A percentile compares a stretch with the other conserved stretches of the same genome.
phyloP scores from a whole-genome alignment of 2,888 invertebrate species.

The Crematogaster levior region DNA sequence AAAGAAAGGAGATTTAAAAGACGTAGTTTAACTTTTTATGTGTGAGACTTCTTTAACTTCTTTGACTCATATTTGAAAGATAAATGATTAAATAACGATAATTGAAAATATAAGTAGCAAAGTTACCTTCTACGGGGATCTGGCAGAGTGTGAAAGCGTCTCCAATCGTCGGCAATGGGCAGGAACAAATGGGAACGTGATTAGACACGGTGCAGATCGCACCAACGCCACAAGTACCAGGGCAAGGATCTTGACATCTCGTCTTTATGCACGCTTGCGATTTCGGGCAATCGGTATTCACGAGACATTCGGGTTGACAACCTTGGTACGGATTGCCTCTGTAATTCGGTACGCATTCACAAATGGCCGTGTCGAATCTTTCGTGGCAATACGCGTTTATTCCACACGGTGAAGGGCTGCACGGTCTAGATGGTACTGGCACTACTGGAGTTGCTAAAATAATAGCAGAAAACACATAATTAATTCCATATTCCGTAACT shows the following conservation, averaged over 20 bases:
- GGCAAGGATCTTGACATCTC: slow-evolving; percentile 91
- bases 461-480: slow-evolving; percentile 5
- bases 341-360: slow-evolving; percentile 90
- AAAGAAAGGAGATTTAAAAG: neutral
- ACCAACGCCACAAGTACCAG: slow-evolving; percentile 92
- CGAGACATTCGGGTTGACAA: slow-evolving; percentile 91
- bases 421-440: slow-evolving; percentile 84
- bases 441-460: slow-evolving; percentile 65
- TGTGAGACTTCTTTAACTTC: neutral
- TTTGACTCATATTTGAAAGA: neutral
- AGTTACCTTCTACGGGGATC: slow-evolving; percentile 78
- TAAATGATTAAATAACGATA: neutral
- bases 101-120: neutral
- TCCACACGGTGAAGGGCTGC: slow-evolving; percentile 89
- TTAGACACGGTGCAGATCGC: slow-evolving; percentile 90
- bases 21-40: neutral
- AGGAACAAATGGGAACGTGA: slow-evolving; percentile 92
- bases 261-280: slow-evolving; percentile 89
- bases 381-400: slow-evolving; percentile 90
- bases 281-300: slow-evolving; percentile 90
- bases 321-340: slow-evolving; percentile 88
- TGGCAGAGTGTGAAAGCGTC: slow-evolving; percentile 91
- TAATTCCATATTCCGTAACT: slow-evolving; percentile 6
- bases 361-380: slow-evolving; percentile 89
- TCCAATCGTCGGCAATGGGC: slow-evolving; percentile 89